phyloP scores from a whole-genome alignment of 2,113 vertebrate genomes.

The Hypocryptadius cinnamomeus region DNA sequence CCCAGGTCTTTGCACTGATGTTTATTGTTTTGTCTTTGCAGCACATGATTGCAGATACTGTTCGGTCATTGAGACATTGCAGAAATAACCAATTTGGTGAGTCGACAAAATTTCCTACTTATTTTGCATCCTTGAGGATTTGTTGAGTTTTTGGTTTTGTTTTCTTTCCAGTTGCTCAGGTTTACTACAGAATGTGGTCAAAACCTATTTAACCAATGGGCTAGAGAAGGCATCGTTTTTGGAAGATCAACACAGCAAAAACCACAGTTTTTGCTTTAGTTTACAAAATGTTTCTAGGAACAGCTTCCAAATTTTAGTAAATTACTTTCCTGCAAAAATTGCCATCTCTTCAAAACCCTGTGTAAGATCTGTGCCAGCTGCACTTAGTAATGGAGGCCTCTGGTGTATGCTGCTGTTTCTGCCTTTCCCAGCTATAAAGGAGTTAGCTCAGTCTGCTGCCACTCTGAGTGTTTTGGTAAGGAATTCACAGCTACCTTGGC shows the following conservation, averaged over 20 bases:
- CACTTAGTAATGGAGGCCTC: neutral
- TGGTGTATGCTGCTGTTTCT: neutral
- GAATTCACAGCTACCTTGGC: neutral
- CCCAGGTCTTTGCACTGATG: neutral
- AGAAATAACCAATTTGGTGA: conserved; percentile 89
- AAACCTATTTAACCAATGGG: neutral
- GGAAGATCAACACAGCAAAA: neutral
- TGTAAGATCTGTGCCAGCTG: neutral
- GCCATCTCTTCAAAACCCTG: neutral
- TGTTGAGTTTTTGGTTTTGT: accelerated
- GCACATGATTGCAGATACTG: conserved; percentile 96
- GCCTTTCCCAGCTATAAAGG: neutral
- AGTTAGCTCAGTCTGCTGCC: neutral
- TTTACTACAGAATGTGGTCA: neutral
- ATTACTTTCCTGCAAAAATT: neutral
- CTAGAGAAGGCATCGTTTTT: neutral
- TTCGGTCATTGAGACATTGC: conserved; percentile 87
- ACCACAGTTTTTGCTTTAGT: neutral
- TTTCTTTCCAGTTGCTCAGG: neutral
- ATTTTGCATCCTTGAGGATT: neutral
- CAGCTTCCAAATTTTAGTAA: neutral
- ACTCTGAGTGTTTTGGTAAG: neutral
- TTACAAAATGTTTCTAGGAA: neutral
- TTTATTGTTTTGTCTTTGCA: conserved; percentile 38
- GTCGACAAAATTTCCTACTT: conserved; percentile 2